Conservation (phyloP, 2,797 vertebrate genomes). For the Gallinago solitaria region DNA sequence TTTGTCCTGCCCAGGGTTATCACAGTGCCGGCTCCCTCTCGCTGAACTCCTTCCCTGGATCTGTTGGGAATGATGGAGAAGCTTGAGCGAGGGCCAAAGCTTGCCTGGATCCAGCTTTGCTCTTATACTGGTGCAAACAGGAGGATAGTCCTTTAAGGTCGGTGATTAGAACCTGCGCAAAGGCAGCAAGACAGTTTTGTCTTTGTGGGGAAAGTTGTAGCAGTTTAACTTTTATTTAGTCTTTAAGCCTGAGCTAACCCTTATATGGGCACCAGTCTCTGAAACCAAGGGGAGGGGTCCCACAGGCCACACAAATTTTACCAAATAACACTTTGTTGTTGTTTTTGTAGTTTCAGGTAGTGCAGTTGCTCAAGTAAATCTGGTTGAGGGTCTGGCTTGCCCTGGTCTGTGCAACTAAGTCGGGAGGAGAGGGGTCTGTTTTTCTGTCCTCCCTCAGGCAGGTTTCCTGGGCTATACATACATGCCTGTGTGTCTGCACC, state of each 20-base stretch:
- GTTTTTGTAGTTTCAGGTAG: background rate
- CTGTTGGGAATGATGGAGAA: too few relatives aligned
- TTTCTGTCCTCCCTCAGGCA: background rate
- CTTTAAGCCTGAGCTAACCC: background rate
- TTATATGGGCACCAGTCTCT: background rate
- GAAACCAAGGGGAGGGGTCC: background rate
- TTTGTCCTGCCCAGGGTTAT: rapidly evolving
- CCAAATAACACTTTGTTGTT: background rate
- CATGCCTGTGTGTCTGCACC: rapidly evolving
- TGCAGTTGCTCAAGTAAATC: background rate
- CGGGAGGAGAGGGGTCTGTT: background rate
- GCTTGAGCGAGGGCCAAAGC: background rate
- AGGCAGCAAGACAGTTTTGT: background rate
- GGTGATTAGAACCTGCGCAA: rapidly evolving
- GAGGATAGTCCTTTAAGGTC: background rate
- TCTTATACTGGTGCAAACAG: rapidly evolving
- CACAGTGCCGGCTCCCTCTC: rapidly evolving
- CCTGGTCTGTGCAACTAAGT: background rate
- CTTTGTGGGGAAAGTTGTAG: background rate
- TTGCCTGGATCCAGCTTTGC: background rate
- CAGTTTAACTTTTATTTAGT: background rate
- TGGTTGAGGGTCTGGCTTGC: background rate
- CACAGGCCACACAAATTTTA: background rate
- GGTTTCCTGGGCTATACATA: background rate
- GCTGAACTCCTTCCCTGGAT: background rate